A percentile compares a stretch with the other conserved stretches of the same genome.
These are phyloP conservation scores for Orientallactaga sibirica DNA, from an alignment of 2,797 vertebrate genomes.

Conservation along the genomic window DNA sequence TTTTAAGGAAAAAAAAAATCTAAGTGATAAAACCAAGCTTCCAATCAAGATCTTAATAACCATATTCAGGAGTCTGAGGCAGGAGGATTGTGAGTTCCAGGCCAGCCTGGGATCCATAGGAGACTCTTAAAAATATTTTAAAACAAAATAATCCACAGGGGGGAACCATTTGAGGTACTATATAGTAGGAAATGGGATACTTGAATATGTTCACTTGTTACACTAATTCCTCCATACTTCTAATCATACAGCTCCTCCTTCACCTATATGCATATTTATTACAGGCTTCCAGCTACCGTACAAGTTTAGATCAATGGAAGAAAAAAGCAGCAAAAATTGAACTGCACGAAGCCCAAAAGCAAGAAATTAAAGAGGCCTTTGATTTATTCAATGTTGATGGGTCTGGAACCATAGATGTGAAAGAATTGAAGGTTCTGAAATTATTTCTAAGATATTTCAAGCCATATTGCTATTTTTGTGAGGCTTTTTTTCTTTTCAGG, in stretches of 20 bases:
- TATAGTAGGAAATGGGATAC: neutral
- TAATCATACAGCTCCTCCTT: neutral
- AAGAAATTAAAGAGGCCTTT: constrained; percentile 97
- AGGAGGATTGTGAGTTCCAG: neutral
- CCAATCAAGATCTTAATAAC: neutral
- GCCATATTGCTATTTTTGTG: neutral
- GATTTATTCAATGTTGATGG: constrained; percentile 96
- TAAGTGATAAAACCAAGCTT: neutral
- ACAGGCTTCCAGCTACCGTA: constrained; percentile 91
- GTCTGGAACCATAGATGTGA: constrained; percentile 94
- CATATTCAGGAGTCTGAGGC: neutral
- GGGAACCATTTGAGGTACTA: neutral
- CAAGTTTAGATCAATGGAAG: constrained; percentile 88
- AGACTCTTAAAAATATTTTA: neutral
- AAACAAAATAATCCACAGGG: neutral
- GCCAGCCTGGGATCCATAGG: neutral
- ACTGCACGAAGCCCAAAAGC: constrained; percentile 94
- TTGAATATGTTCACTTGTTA: neutral
- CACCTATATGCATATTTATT: constrained; percentile 52
- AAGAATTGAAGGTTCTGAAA: constrained; percentile 94
- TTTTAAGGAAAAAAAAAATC: constrained; percentile 3
- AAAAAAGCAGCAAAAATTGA: constrained; percentile 91
- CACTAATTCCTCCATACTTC: constrained; percentile 76
- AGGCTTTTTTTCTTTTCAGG: neutral
- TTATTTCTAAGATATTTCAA: constrained; percentile 51